Percentiles rank a stretch among this genome's conserved stretches.
phyloP scores from a whole-genome alignment of 2,797 vertebrate species.

The Hylomyscus alleni region DNA sequence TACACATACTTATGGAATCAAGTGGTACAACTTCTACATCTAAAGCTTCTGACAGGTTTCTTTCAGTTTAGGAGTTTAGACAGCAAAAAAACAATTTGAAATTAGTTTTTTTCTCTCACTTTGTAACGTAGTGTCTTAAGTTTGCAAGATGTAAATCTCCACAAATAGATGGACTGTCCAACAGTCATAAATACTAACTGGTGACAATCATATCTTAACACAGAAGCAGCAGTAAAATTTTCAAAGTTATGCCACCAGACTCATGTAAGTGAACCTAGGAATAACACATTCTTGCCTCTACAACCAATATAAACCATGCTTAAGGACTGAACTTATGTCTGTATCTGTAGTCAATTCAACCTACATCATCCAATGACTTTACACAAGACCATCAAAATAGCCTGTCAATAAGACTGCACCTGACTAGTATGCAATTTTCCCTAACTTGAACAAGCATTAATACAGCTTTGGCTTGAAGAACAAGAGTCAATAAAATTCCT shows the following conservation, averaged over 20 bases:
- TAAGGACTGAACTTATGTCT: slow-evolving; percentile 22
- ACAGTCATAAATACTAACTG: not conserved
- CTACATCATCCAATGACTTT: not conserved
- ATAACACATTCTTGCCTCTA: not conserved
- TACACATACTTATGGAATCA: not conserved
- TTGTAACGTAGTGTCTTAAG: slow-evolving; percentile 8
- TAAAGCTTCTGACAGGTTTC: not conserved
- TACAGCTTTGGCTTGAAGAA: not conserved
- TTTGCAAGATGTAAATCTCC: not conserved
- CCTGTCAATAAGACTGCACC: not conserved
- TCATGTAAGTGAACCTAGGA: not conserved
- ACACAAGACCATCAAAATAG: not conserved
- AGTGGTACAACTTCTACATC: not conserved
- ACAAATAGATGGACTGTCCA: slow-evolving; percentile 22
- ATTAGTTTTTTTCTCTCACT: not conserved
- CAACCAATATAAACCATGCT: not conserved
- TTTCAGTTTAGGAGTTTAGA: slow-evolving; percentile 10
- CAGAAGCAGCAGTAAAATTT: not conserved
- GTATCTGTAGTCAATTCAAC: not conserved
- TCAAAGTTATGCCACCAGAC: not conserved
- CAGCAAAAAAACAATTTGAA: slow-evolving; percentile 37
- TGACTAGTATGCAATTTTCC: not conserved
- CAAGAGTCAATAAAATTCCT: slow-evolving; percentile 25
- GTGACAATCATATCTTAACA: slow-evolving; percentile 12
- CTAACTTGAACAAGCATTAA: slow-evolving; percentile 24